These are phyloP conservation scores for Paracentrotus lividus DNA, from an alignment of 53 echinoderm and acorn worm species.

Conservation along the genomic window DNA sequence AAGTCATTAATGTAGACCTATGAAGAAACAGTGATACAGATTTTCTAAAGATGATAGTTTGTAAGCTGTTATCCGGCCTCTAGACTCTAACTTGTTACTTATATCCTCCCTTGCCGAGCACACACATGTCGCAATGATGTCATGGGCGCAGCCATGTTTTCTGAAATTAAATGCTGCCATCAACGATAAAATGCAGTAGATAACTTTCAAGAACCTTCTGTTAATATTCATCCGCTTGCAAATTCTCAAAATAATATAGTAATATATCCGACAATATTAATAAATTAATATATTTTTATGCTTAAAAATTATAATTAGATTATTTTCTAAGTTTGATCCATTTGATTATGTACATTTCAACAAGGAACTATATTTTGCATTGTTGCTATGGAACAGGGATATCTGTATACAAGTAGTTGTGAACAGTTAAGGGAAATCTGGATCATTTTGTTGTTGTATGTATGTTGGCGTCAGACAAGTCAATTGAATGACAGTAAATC, in stretches of 20 bases:
- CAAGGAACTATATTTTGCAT: conserved; percentile 10
- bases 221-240: conserved; percentile 46
- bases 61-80: too few species aligned
- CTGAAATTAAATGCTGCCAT: conserved; percentile 44
- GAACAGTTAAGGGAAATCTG: background rate
- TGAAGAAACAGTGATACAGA: too few species aligned
- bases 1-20: too few species aligned
- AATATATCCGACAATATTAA: background rate
- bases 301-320: background rate
- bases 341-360: background rate
- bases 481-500: too few species aligned
- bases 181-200: background rate
- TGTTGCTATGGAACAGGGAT: conserved; percentile 72
- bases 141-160: conserved; percentile 69
- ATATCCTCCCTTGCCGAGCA: too few species aligned
- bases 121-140: background rate
- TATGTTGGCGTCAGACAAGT: too few species aligned
- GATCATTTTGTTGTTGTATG: background rate
- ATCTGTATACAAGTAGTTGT: conserved; percentile 68
- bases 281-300: background rate
- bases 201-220: background rate
- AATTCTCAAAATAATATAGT: background rate
- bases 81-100: too few species aligned
- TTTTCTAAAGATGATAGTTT: too few species aligned
- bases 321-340: too few species aligned